Percentiles rank a stretch among this genome's conserved stretches.
These are phyloP conservation scores for Platyura marginata DNA, from an alignment of 1,140 invertebrate genomes.

Conservation along the genomic window DNA sequence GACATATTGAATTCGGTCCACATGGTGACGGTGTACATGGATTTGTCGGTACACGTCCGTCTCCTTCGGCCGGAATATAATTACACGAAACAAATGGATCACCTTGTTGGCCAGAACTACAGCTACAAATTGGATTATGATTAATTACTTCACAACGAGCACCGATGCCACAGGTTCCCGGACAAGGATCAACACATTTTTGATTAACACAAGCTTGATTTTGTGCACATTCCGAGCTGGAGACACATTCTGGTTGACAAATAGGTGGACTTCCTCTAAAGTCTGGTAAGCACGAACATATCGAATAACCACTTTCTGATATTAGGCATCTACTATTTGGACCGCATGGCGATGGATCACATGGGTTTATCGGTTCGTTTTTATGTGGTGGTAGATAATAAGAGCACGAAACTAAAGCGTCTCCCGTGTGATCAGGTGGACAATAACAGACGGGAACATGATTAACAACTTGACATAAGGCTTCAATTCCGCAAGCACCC, in stretches of 20 bases:
- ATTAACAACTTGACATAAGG: conserved; percentile 54
- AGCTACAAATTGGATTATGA: conserved; percentile 67
- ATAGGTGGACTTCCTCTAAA: conserved; percentile 55
- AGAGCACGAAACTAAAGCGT: conserved; percentile 60
- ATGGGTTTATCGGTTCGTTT: conserved; percentile 31
- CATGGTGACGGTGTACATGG: conserved; percentile 67
- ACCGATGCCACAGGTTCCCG: conserved; percentile 52
- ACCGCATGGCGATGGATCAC: conserved; percentile 60
- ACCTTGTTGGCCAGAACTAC: conserved; percentile 48
- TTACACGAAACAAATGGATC: conserved; percentile 64
- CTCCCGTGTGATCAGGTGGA: conserved; percentile 45
- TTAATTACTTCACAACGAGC: conserved; percentile 58
- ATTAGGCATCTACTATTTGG: conserved; percentile 57
- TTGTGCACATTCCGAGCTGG: conserved; percentile 49
- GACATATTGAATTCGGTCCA: conserved; percentile 69
- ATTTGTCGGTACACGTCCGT: conserved; percentile 24
- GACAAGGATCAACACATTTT: conserved; percentile 62
- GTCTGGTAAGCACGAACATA: conserved; percentile 51
- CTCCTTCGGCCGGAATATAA: conserved; percentile 17
- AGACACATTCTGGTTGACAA: conserved; percentile 55
- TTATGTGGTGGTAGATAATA: conserved; percentile 18
- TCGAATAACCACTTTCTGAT: conserved; percentile 48
- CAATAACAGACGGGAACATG: conserved; percentile 66
- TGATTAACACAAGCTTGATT: conserved; percentile 55
- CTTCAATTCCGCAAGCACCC: conserved; percentile 54